These are phyloP conservation scores for Octomys mimax DNA, from an alignment of 2,797 vertebrate genomes.

Conservation along the genomic window DNA sequence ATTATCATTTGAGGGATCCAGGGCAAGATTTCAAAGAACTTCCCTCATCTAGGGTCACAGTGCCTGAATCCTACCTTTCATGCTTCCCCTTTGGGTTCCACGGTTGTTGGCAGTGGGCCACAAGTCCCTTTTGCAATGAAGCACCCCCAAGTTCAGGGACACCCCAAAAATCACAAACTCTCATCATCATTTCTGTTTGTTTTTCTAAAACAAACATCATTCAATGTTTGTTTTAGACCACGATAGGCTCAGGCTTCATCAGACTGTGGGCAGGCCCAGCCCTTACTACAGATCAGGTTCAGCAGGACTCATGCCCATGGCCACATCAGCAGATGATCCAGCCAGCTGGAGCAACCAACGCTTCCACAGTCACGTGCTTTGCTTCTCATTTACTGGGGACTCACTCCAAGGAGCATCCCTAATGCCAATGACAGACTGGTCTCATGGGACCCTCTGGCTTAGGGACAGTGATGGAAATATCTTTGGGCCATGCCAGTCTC, in stretches of 20 bases:
- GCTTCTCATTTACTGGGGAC: not conserved
- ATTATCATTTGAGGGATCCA: not conserved
- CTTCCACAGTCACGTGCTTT: not conserved
- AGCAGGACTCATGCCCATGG: not conserved
- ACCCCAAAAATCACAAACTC: conserved; percentile 20
- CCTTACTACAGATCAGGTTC: not conserved
- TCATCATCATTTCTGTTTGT: conserved; percentile 49
- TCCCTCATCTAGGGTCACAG: not conserved
- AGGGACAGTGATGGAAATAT: conserved; percentile 16
- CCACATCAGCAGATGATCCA: not conserved
- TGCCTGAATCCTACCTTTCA: not conserved
- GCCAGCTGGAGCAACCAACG: rapidly evolving
- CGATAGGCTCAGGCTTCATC: no score
- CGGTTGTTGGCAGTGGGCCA: not conserved
- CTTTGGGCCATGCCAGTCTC: not conserved
- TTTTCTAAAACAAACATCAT: no score
- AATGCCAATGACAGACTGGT: not conserved
- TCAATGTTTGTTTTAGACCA: no score
- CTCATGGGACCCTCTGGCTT: not conserved
- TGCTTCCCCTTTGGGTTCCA: not conserved
- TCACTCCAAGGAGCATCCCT: not conserved
- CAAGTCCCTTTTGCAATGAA: conserved; percentile 28
- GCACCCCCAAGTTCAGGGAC: not conserved
- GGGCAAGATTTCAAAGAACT: not conserved
- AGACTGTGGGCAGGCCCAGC: not conserved